Evolutionary conservation across 2,888 invertebrate genomes (phyloP).

Genomic region (Monochamus alternatus): DNA sequence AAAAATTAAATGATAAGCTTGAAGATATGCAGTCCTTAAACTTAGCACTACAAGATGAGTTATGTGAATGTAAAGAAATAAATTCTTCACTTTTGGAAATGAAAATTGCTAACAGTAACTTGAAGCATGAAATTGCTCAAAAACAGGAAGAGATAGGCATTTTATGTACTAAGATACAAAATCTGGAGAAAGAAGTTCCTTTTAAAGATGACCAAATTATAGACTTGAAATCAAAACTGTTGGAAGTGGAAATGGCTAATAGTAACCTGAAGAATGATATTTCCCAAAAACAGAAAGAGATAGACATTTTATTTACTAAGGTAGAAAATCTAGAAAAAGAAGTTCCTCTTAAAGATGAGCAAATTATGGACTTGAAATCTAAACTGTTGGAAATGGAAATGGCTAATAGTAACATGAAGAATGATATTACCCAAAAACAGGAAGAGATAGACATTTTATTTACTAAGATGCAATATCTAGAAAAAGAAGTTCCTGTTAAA

Average conservation of each 20-base stretch:
- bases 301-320: no score
- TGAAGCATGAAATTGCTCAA: neutral
- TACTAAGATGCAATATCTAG: neutral
- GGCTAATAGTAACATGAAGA: no score
- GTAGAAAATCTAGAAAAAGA: neutral
- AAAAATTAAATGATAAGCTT: neutral
- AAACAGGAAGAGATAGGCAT: neutral
- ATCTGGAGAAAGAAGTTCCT: neutral
- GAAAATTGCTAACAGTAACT: neutral
- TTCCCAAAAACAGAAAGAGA: no score
- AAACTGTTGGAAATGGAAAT: no score
- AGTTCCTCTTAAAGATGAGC: neutral
- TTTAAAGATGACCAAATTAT: neutral
- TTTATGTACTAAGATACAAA: neutral
- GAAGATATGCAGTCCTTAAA: neutral
- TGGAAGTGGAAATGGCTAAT: no score
- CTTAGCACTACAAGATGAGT: neutral
- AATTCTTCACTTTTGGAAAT: neutral
- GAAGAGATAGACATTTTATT: no score
- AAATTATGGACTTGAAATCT: neutral
- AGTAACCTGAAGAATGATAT: no score
- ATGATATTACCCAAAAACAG: no score
- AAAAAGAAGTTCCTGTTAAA: conserved; percentile 5
- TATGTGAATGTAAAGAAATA: no score
- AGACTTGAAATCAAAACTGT: neutral